Evolutionary conservation across 2,113 vertebrate species (phyloP).

Genomic region (Fukomys damarensis): DNA sequence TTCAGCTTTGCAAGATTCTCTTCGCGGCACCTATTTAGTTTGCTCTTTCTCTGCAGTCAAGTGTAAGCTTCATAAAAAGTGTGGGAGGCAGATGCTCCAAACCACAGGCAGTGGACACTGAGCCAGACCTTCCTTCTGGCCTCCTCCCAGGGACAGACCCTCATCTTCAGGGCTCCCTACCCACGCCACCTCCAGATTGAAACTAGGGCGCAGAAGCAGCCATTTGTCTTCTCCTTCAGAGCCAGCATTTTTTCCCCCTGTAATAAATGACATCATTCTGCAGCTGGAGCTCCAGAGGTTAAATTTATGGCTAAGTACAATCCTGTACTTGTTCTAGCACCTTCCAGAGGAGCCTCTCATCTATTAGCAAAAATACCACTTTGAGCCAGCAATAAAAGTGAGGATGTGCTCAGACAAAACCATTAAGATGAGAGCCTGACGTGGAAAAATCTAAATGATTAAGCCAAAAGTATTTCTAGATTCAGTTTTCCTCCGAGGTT

Average conservation of each 20-base stretch:
- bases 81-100: background rate
- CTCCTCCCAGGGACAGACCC: background rate
- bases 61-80: background rate
- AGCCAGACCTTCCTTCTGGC: background rate
- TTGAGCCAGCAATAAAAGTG: constrained; percentile 59
- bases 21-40: constrained; percentile 26
- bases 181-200: background rate
- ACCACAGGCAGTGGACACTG: background rate
- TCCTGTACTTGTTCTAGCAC: constrained; percentile 30
- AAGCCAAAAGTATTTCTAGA: background rate
- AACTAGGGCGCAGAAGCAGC: constrained; percentile 42
- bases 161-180: background rate
- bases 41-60: constrained; percentile 44
- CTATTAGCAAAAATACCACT: constrained; percentile 71
- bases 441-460: background rate
- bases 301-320: constrained; percentile 49
- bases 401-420: constrained; percentile 29
- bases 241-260: constrained; percentile 24
- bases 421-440: constrained; percentile 1
- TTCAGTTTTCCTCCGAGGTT: background rate
- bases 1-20: background rate
- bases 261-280: constrained; percentile 66
- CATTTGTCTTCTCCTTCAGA: constrained; percentile 47
- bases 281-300: constrained; percentile 64
- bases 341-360: constrained; percentile 61